Base-by-base conservation (phyloP, 1,140 invertebrate genomes). In the Archegozetes longisetosus region DNA sequence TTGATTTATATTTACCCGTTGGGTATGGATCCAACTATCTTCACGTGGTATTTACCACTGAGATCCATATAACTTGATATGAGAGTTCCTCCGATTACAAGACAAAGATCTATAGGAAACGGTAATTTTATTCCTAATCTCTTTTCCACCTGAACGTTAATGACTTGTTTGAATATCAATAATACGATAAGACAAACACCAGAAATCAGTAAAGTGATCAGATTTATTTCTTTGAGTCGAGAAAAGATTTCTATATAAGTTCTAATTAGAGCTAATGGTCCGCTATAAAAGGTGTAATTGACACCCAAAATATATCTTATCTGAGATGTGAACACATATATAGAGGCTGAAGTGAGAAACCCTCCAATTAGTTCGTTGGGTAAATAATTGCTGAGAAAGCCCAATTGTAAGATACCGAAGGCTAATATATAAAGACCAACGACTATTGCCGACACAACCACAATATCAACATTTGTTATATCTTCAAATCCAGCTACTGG, bases 251-350 rank as follows among this genome's bases (percentile, higher is more conserved):
- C 62, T 17, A 55, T 29, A 23, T 62, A 53, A 23, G 52, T 48
- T n/a, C 26, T 20, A 3, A 47, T 20, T 12, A 62, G 24, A 70
- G 83, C 83, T 65, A 88, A 87, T 20, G 83, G 74, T 6, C 85
- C 84, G 20, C 48, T 9, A 17, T 55, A 58, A 6, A 27, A 22
- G 20, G 20, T 12, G 22, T 58, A 23, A 2, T 70, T 71, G 0
- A 93, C 69, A 0, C 90, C 90, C 56, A 94, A 75, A 0, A 94
- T 75, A 71, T 89, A 84, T 69, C 88, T 89, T 1, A 94, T 72
- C 74, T 95, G 91, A 3, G 88, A 91, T 0, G 83, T 82, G n/a
- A 91, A 74, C 14, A 95, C 89, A 67, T 93, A 86, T 57, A 92
- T 74, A 0, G 88, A 87, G 3, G 89, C 87, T 1, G 84, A 88